Percentiles rank a stretch among this genome's conserved stretches.
phyloP scores from a whole-genome alignment of 2,797 vertebrate genomes.

The Uromys caudimaculatus region DNA sequence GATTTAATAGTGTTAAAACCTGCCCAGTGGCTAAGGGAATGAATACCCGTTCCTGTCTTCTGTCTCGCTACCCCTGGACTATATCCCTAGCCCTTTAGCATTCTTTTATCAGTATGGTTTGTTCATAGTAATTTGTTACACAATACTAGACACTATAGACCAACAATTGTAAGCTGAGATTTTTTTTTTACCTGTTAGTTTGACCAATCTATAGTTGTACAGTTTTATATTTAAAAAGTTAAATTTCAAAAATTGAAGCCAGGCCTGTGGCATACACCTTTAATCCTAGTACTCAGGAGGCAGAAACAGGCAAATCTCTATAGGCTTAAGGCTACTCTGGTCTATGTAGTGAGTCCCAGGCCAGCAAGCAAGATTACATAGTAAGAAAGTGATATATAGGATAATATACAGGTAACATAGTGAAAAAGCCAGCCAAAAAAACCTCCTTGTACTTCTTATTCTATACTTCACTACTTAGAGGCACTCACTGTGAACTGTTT shows the following conservation, averaged over 20 bases:
- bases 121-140: background rate
- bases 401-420: constrained; percentile 6
- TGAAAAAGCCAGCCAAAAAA: background rate
- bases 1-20: background rate
- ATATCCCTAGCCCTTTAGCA: background rate
- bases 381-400: background rate
- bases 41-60: background rate
- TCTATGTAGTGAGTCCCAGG: background rate
- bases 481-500: background rate
- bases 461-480: constrained; percentile 27
- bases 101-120: background rate
- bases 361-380: background rate
- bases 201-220: background rate
- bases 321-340: background rate
- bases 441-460: background rate
- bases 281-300: background rate
- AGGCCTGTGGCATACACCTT: background rate
- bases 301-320: background rate
- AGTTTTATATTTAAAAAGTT: background rate
- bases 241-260: background rate
- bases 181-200: background rate
- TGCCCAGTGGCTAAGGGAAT: background rate
- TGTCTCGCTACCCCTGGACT: background rate
- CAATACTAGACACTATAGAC: background rate
- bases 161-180: background rate